These are phyloP conservation scores for Uloborus diversus DNA, from an alignment of 1,140 invertebrate genomes.

Conservation along the genomic window DNA sequence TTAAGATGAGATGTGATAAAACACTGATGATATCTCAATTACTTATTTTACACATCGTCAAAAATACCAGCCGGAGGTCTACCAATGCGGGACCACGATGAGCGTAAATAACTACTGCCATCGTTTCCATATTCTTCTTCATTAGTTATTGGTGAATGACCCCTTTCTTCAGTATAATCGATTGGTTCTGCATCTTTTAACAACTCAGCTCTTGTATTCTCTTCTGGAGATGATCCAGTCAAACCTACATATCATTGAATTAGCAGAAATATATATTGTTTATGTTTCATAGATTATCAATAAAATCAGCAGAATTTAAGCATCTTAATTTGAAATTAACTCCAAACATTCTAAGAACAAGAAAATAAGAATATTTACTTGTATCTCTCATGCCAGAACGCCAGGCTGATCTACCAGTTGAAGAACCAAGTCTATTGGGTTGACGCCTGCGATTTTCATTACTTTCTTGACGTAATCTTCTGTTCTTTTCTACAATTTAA, in stretches of 20 bases:
- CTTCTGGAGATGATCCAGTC: conserved; percentile 61
- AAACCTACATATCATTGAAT: conserved; percentile 19
- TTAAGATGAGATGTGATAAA: no score
- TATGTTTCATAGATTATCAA: background rate
- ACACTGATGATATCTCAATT: no score
- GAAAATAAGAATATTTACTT: background rate
- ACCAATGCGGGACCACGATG: conserved; percentile 50
- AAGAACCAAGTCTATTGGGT: background rate
- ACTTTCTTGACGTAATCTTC: conserved; percentile 56
- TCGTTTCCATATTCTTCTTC: conserved; percentile 26
- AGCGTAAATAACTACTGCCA: conserved; percentile 37
- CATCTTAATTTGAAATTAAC: background rate
- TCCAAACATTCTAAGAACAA: background rate
- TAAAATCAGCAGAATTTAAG: background rate
- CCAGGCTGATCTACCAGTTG: background rate
- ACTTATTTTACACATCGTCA: conserved; percentile 83
- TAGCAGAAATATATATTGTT: background rate
- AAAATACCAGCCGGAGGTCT: conserved; percentile 81
- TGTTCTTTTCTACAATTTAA: conserved; percentile 56
- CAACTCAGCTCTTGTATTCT: conserved; percentile 73
- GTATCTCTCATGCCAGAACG: background rate
- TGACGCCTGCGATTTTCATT: conserved; percentile 49
- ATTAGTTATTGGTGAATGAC: conserved; percentile 54
- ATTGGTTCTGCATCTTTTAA: conserved; percentile 72
- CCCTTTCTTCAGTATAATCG: conserved; percentile 68